These are phyloP conservation scores for Catharus bicknelli DNA, from an alignment of 2,113 vertebrate genomes.

Conservation along the genomic window DNA sequence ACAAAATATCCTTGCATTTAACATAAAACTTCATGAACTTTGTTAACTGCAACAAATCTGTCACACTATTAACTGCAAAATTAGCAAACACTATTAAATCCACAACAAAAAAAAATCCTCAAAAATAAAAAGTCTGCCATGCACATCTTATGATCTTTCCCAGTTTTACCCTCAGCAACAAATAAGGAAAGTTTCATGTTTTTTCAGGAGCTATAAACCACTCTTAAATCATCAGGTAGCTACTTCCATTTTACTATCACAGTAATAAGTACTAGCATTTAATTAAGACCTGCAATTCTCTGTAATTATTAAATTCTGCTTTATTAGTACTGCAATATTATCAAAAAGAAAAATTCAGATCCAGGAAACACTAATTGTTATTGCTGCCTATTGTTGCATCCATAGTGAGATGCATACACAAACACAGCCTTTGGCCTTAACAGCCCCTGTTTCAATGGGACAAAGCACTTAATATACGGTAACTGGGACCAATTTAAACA, in stretches of 20 bases:
- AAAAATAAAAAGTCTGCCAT: not conserved
- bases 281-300: not conserved
- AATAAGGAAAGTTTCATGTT: not conserved
- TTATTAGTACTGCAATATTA: not conserved
- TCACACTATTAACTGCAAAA: not conserved
- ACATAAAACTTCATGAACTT: not conserved
- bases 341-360: not conserved
- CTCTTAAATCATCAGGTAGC: not conserved
- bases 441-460: not conserved
- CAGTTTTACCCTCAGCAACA: not conserved
- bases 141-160: not conserved
- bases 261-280: not conserved
- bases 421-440: not conserved
- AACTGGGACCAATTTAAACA: not conserved
- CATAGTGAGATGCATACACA: not conserved
- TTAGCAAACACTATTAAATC: not conserved
- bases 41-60: not conserved
- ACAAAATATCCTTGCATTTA: not conserved
- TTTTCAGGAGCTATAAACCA: not conserved
- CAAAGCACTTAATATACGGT: not conserved
- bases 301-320: not conserved
- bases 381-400: not conserved
- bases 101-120: not conserved
- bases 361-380: not conserved
- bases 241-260: not conserved